Conservation (phyloP, 2,888 invertebrate species). For the Agonum fuliginosum region DNA sequence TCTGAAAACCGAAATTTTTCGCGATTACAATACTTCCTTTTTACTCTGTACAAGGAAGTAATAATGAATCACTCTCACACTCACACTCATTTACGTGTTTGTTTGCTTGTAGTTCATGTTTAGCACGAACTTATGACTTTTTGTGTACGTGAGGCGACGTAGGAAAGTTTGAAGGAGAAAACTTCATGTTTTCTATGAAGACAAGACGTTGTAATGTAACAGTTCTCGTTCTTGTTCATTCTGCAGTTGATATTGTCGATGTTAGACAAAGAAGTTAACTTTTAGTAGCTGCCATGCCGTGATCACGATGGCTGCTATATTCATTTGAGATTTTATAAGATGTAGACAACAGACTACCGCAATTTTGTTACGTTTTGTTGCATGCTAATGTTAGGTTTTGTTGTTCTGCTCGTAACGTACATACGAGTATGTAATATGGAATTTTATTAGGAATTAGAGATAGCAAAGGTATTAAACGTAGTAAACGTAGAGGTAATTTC, state of each 20-base stretch:
- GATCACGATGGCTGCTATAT: not conserved
- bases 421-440: too few relatives aligned
- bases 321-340: not conserved
- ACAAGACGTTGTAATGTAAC: not conserved
- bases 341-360: not conserved
- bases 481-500: too few relatives aligned
- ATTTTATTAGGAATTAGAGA: too few relatives aligned
- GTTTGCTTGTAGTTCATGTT: not conserved
- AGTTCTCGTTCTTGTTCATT: conserved; percentile 1
- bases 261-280: conserved; percentile 6
- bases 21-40: too few relatives aligned
- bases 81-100: too few relatives aligned
- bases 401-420: too few relatives aligned
- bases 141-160: not conserved
- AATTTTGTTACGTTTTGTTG: conserved; percentile 2
- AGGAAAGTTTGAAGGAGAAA: conserved; percentile 11
- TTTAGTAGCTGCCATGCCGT: conserved; percentile 1
- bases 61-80: too few relatives aligned
- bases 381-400: too few relatives aligned
- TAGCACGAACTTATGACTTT: not conserved
- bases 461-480: too few relatives aligned
- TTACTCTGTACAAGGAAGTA: too few relatives aligned
- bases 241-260: conserved; percentile 16
- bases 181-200: conserved; percentile 1
- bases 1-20: too few relatives aligned